Conservation (phyloP, 2,113 vertebrate species). For the Pan paniscus region DNA sequence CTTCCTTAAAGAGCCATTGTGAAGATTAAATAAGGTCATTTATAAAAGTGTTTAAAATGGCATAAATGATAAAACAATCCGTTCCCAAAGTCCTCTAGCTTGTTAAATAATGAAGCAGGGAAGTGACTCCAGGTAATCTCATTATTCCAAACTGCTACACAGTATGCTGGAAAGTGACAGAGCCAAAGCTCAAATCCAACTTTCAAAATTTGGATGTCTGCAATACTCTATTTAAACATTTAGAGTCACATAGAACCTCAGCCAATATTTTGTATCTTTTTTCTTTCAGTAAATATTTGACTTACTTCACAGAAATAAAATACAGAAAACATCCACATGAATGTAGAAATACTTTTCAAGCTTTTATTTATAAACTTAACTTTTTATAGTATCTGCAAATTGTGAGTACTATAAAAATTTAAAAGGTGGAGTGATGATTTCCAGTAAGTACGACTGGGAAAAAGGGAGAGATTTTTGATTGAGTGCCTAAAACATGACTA, state of each 20-base stretch:
- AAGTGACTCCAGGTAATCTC: neutral
- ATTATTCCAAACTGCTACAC: neutral
- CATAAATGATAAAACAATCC: neutral
- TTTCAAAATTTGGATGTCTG: neutral
- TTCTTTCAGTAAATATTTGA: conserved; percentile 26
- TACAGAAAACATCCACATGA: neutral
- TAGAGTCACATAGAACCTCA: neutral
- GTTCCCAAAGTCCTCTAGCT: neutral
- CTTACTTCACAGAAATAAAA: neutral
- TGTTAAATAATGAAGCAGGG: neutral
- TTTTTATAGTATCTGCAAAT: neutral
- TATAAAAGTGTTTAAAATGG: neutral
- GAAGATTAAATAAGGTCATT: neutral
- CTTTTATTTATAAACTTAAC: neutral
- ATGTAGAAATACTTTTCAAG: neutral
- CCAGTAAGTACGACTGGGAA: neutral
- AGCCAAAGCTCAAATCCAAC: neutral
- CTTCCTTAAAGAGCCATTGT: neutral
- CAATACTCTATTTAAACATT: neutral
- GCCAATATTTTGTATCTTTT: conserved; percentile 1
- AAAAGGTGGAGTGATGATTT: neutral
- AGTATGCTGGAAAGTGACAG: neutral
- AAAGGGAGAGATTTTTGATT: neutral
- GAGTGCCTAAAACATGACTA: too few relatives aligned
- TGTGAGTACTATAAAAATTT: neutral